Conservation (phyloP, 2,888 invertebrate genomes). For the Tenthredo livida region DNA sequence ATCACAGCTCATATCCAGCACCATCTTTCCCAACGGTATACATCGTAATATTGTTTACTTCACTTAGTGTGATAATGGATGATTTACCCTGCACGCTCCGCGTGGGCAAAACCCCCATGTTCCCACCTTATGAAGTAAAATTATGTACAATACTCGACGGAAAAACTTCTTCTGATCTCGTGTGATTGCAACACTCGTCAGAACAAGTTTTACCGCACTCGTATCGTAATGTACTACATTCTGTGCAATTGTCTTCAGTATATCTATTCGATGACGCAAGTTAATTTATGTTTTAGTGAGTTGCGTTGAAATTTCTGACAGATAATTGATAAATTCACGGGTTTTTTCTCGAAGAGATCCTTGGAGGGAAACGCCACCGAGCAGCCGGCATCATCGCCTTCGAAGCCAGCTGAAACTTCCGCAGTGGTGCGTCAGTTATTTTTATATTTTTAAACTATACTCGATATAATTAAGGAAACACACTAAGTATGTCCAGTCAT, state of each 20-base stretch:
- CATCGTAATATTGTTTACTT: neutral
- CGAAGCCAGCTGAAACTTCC: neutral
- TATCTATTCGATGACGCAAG: neutral
- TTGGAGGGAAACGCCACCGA: neutral
- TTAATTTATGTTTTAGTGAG: neutral
- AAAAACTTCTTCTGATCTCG: too few species aligned
- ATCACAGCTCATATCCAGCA: neutral
- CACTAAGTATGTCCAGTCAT: too few species aligned
- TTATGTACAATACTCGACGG: too few species aligned
- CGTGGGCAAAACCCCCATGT: too few species aligned
- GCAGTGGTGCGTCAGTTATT: neutral
- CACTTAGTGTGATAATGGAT: too few species aligned
- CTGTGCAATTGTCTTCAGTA: neutral
- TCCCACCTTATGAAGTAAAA: too few species aligned
- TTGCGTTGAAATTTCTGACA: neutral
- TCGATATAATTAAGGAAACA: too few species aligned
- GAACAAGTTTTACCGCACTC: too few species aligned
- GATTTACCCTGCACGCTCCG: too few species aligned
- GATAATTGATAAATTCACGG: neutral
- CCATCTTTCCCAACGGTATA: neutral
- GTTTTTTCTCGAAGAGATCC: neutral
- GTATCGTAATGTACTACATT: neutral
- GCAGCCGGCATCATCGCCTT: neutral
- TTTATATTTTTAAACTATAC: neutral
- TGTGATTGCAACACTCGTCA: too few species aligned